Conservation (phyloP, 2,113 vertebrate genomes). For the Xenopus laevis region DNA sequence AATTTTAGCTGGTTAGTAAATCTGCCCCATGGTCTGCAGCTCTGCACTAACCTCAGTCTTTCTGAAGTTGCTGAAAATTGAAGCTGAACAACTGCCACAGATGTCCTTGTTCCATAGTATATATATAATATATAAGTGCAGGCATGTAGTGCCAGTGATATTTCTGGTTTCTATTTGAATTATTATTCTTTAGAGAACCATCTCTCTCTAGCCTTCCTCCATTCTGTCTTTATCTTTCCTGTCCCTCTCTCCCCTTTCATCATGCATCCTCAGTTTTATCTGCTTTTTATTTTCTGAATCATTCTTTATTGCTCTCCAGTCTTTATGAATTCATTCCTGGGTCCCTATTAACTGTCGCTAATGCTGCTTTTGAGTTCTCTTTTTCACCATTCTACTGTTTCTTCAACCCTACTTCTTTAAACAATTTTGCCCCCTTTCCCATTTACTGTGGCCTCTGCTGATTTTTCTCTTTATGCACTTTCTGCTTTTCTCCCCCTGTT, state of each 20-base stretch:
- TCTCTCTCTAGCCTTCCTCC: constrained; percentile 5
- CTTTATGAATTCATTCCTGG: not conserved
- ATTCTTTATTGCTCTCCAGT: constrained; percentile 3
- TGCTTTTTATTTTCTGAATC: not conserved
- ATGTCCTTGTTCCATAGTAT: too few relatives aligned
- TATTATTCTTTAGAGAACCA: not conserved
- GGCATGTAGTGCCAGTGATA: too few relatives aligned
- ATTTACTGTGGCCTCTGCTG: not conserved
- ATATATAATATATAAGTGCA: too few relatives aligned
- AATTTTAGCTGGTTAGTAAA: too few relatives aligned
- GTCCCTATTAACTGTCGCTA: not conserved
- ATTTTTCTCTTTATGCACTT: not conserved
- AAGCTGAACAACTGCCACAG: too few relatives aligned
- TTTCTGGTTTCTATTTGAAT: not conserved
- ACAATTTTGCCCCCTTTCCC: too few relatives aligned
- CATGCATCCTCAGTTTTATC: constrained; percentile 8
- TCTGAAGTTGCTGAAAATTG: too few relatives aligned
- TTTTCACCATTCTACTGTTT: not conserved
- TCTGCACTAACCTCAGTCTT: too few relatives aligned
- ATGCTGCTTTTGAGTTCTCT: not conserved
- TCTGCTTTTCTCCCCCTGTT: constrained; percentile 8
- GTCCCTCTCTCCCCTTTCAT: not conserved
- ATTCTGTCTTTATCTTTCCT: not conserved
- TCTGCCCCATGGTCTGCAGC: too few relatives aligned
- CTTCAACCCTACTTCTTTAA: not conserved